phyloP scores from a whole-genome alignment of 2,113 vertebrate genomes.

The Daphoenositta chrysoptera region DNA sequence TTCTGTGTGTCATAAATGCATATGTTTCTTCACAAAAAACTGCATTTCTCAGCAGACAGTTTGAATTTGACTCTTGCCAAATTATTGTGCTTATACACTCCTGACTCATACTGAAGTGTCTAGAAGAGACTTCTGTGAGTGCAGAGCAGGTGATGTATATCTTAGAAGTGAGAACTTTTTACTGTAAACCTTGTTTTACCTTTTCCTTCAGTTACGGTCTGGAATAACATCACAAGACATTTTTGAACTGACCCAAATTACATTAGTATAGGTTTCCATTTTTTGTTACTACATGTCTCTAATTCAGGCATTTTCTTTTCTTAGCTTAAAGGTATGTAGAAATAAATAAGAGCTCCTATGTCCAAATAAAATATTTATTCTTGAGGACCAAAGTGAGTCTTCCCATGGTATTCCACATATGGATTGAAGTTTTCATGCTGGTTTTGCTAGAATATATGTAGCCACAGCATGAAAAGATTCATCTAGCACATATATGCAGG shows the following conservation, averaged over 20 bases:
- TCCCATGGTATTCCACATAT: accelerated
- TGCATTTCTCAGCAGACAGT: background rate
- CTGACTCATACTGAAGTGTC: background rate
- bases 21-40: background rate
- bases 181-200: background rate
- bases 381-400: background rate
- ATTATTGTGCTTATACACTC: background rate
- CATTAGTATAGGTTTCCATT: background rate
- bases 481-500: background rate
- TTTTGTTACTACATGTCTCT: background rate
- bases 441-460: background rate
- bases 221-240: background rate
- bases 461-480: background rate
- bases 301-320: background rate
- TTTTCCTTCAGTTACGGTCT: background rate
- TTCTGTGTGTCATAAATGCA: background rate
- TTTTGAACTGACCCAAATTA: background rate
- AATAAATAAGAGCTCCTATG: background rate
- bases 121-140: background rate
- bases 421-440: background rate
- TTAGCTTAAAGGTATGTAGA: background rate
- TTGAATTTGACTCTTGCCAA: background rate
- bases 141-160: background rate
- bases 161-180: background rate
- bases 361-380: background rate